Evolutionary conservation across 2,113 vertebrate genomes (phyloP), one percentile per base, ranked within the genome.

Genomic region (Lycaon pictus): DNA sequence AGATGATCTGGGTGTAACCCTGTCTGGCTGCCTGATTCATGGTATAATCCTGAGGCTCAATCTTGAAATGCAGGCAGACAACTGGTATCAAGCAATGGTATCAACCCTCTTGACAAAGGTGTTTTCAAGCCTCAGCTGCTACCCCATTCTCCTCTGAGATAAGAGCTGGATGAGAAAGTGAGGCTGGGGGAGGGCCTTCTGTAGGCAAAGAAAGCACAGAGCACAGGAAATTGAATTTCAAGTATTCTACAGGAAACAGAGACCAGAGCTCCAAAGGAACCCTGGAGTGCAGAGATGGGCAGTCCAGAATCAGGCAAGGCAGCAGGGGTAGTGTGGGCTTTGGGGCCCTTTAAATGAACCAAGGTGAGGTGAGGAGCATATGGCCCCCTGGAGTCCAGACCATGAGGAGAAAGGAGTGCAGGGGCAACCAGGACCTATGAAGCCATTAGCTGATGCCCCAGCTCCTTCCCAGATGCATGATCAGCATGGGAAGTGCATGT

Each of bases 401-500:
- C 37, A 7, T 1, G 22, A 55, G 7, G 17, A 74, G 19, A 27
- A 55, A 71, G 48, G 22, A 25, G 53, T 3, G 4, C n/a, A 76
- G 43, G 23, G 9, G 12, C 9, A 55, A 20, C 22, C 1, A 5
- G 25, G 56, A 74, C 53, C 81, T 25, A 12, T 4, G 60, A 71
- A 56, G 69, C 69, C 71, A 13, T 27, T 2, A 7, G 37, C 37
- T 19, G 37, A 22, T n/a, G 23, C 63, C 48, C 25, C 60, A 32
- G 9, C 19, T 63, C 60, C 63, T 51, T 15, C n/a, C 0, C 0
- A 35, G 3, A 2, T 2, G 4, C 17, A 3, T 29, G 17, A 27
- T 16, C 6, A 0, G 19, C 35, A 1, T 6, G 11, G 53, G 53
- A 11, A 5, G 48, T 0, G 0, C 19, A 6, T 4, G 32, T 8